These are phyloP conservation scores for Druceiella hillmani DNA, from an alignment of 2,888 invertebrate species.

Conservation along the genomic window DNA sequence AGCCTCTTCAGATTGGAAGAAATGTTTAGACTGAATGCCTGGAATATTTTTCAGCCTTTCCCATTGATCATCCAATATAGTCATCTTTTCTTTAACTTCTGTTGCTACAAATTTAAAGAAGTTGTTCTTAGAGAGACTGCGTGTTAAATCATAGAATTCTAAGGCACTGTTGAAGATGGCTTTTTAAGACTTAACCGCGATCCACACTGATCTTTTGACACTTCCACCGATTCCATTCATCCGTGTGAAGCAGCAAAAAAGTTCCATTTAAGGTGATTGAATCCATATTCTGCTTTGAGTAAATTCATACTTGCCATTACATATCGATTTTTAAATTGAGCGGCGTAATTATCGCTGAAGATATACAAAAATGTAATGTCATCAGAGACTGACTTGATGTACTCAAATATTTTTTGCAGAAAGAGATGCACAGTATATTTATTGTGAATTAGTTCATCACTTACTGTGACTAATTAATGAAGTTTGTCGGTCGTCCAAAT, in stretches of 20 bases:
- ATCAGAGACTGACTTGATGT: too few species aligned
- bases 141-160: slow-evolving; percentile 19
- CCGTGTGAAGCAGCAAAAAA: slow-evolving; percentile 22
- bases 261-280: slow-evolving; percentile 23
- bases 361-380: slow-evolving; percentile 17
- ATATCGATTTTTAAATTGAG: slow-evolving; percentile 24
- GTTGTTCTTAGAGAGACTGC: slow-evolving; percentile 19
- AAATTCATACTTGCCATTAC: slow-evolving; percentile 23
- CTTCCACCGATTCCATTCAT: slow-evolving; percentile 23
- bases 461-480: too few species aligned
- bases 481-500: too few species aligned
- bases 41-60: slow-evolving; percentile 19
- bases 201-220: slow-evolving; percentile 22
- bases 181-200: slow-evolving; percentile 20
- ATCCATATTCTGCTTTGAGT: slow-evolving; percentile 20
- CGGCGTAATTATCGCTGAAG: slow-evolving; percentile 20
- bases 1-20: slow-evolving; percentile 13
- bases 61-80: slow-evolving; percentile 18
- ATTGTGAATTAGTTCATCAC: too few species aligned
- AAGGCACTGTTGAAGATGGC: slow-evolving; percentile 15
- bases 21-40: slow-evolving; percentile 18
- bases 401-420: too few species aligned
- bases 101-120: slow-evolving; percentile 16
- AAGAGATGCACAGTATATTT: too few species aligned
- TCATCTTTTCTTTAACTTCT: slow-evolving; percentile 19